phyloP scores from a whole-genome alignment of 2,797 vertebrate species.

The Discoglossus pictus region DNA sequence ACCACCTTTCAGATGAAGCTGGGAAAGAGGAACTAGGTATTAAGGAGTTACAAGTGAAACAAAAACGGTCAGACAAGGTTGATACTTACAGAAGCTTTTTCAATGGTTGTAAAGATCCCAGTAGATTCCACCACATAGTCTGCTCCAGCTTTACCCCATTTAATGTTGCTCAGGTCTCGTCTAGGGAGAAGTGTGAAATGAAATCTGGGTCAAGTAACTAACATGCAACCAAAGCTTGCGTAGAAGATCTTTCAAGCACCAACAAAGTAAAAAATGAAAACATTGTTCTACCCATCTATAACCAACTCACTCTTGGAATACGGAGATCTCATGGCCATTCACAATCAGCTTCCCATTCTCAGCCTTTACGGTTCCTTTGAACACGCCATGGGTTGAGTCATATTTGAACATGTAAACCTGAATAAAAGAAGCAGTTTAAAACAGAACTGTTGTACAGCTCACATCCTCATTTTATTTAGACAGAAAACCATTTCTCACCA shows the following conservation, averaged over 20 bases:
- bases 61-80: fast-evolving
- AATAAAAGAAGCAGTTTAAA: no score
- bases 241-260: no score
- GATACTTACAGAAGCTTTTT: slow-evolving; percentile 91
- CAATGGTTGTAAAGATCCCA: slow-evolving; percentile 93
- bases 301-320: slow-evolving; percentile 90
- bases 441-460: no score
- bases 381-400: slow-evolving; percentile 93
- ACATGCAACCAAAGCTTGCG: no score
- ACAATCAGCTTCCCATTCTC: slow-evolving; percentile 90
- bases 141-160: slow-evolving; percentile 91
- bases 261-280: no score
- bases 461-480: no score
- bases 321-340: slow-evolving; percentile 80
- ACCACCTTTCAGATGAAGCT: slow-evolving; percentile 95
- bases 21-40: not conserved
- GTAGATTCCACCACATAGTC: slow-evolving; percentile 95
- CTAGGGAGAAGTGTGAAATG: slow-evolving; percentile 57
- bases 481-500: no score
- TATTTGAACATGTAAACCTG: slow-evolving; percentile 99
- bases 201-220: no score
- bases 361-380: slow-evolving; percentile 81
- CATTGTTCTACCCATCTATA: no score
- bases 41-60: not conserved
- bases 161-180: slow-evolving; percentile 91